Conservation (phyloP, 1,140 invertebrate species). For the Heliconius melpomene region DNA sequence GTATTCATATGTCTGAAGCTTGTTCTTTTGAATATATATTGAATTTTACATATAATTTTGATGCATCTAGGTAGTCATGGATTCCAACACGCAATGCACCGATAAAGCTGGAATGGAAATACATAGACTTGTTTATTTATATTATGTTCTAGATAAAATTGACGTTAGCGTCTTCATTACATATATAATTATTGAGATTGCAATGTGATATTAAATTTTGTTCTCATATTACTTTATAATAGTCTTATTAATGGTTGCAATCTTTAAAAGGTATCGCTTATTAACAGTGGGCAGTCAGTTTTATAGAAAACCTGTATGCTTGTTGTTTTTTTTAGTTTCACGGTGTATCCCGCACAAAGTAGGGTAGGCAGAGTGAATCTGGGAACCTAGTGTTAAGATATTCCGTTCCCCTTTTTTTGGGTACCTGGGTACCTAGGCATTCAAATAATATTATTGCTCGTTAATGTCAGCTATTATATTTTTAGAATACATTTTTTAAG, state of each 20-base stretch:
- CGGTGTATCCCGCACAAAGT: too few species aligned
- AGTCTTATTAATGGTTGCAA: not conserved
- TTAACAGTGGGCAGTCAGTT: not conserved
- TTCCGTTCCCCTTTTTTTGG: too few species aligned
- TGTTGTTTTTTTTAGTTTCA: not conserved
- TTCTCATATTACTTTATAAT: conserved; percentile 1
- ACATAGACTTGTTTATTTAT: conserved; percentile 1
- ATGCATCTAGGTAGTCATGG: conserved; percentile 7
- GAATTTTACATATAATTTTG: conserved; percentile 16
- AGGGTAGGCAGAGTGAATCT: too few species aligned
- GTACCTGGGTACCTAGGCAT: too few species aligned
- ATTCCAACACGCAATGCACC: conserved; percentile 28
- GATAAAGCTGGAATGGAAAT: not conserved
- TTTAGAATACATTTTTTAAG: too few species aligned
- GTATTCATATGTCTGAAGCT: conserved; percentile 19
- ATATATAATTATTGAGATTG: conserved; percentile 7
- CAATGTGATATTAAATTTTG: not conserved
- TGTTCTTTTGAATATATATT: conserved; percentile 9
- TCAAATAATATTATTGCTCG: too few species aligned
- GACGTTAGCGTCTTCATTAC: conserved; percentile 5
- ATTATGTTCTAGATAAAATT: not conserved
- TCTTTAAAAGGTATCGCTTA: not conserved
- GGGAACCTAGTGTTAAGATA: too few species aligned
- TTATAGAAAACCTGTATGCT: not conserved
- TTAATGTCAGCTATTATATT: too few species aligned